Percentiles rank a stretch among this genome's conserved stretches.
Conservation (phyloP, 2,797 vertebrate genomes). For the Sebastiscus tertius region DNA sequence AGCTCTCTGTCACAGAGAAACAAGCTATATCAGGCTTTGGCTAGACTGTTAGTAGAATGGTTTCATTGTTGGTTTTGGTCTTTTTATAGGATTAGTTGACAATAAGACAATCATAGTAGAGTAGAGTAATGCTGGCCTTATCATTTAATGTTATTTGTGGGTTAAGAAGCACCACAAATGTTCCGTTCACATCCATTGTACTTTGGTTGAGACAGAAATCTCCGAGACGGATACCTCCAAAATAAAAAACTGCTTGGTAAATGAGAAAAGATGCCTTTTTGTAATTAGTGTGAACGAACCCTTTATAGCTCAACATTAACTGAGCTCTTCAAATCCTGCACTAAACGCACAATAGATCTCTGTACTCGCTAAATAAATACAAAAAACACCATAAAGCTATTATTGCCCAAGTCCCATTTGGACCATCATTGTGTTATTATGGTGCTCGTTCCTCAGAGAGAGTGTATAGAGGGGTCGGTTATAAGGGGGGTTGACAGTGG, state of each 20-base stretch:
- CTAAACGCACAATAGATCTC: neutral
- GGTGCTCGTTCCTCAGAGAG: neutral
- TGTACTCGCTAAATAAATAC: slow-evolving; percentile 1
- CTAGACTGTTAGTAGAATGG: neutral
- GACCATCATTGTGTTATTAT: slow-evolving; percentile 19
- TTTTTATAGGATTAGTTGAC: neutral
- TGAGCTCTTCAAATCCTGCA: neutral
- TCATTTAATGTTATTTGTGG: neutral
- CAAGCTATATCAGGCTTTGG: neutral
- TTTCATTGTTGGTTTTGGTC: neutral
- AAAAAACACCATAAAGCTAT: neutral
- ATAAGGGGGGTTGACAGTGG: slow-evolving; percentile 9
- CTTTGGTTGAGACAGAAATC: neutral
- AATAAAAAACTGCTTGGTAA: neutral
- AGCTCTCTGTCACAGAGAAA: neutral
- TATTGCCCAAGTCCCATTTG: slow-evolving; percentile 1
- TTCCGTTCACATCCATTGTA: neutral
- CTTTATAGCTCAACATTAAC: neutral
- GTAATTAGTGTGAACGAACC: neutral
- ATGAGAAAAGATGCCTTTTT: neutral
- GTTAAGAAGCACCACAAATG: neutral
- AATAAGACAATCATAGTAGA: neutral
- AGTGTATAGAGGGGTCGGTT: neutral
- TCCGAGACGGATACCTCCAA: neutral
- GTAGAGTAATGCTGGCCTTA: neutral